Evolutionary conservation across 2,797 vertebrate species (phyloP).

Genomic region (Sebastes hubbsi): DNA sequence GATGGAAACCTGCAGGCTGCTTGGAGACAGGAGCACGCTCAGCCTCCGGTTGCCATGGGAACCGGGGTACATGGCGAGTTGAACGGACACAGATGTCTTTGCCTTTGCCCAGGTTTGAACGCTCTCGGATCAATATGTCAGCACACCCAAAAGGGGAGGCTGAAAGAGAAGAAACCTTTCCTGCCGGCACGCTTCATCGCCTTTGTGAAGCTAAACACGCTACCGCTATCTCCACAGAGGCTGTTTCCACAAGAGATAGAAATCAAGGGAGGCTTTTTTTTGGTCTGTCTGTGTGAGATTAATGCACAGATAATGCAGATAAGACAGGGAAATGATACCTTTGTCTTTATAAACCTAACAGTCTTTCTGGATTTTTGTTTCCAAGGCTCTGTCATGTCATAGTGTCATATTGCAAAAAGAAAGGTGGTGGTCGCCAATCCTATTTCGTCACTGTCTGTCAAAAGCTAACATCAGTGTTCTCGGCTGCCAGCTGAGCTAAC

Average conservation of each 20-base stretch:
- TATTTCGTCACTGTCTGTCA: slow-evolving; percentile 38
- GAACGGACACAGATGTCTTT: slow-evolving; percentile 46
- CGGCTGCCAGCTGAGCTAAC: slow-evolving; percentile 62
- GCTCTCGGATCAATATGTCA: slow-evolving; percentile 56
- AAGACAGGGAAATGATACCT: not conserved
- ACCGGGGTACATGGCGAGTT: slow-evolving; percentile 40
- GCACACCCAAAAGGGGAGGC: slow-evolving; percentile 34
- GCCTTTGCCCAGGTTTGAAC: slow-evolving; percentile 41
- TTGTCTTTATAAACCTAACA: not conserved
- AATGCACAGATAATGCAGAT: not conserved
- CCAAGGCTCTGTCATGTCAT: not conserved
- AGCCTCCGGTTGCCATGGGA: slow-evolving; percentile 69
- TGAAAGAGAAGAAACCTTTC: slow-evolving; percentile 43
- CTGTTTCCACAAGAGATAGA: not conserved
- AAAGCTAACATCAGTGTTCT: slow-evolving; percentile 41
- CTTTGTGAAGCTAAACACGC: slow-evolving; percentile 20
- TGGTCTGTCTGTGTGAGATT: not conserved
- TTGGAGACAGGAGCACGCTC: slow-evolving; percentile 46
- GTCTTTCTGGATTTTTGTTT: not conserved
- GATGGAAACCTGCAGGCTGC: slow-evolving; percentile 63
- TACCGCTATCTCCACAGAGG: not conserved
- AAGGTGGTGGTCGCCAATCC: not conserved
- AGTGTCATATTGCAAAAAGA: slow-evolving; percentile 6
- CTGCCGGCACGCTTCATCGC: slow-evolving; percentile 4
- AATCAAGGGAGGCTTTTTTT: not conserved